These are phyloP conservation scores for Plutomurus gul DNA, from an alignment of 1,140 invertebrate genomes.

Conservation along the genomic window DNA sequence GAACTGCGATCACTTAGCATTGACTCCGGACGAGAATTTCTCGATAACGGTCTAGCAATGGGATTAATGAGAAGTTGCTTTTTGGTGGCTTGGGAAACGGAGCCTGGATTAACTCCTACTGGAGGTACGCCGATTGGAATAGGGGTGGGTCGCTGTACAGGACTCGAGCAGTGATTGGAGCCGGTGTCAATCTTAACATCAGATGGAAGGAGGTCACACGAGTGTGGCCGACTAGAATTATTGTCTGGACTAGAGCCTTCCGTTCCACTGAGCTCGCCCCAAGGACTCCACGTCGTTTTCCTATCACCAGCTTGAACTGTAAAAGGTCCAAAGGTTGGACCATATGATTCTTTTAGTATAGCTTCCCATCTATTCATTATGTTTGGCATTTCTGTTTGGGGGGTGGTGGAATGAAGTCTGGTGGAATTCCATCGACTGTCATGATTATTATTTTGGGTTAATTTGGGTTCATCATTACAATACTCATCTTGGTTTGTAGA, in stretches of 20 bases:
- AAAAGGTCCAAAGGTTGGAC: neutral
- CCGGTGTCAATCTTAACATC: neutral
- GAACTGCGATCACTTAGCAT: conserved; percentile 4
- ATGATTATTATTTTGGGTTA: too few relatives aligned
- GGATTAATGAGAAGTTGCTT: neutral
- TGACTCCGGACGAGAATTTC: neutral
- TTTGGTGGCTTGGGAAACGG: neutral
- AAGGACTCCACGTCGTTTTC: neutral
- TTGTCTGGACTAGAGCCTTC: conserved; percentile 8
- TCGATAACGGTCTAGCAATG: neutral
- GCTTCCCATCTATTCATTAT: neutral
- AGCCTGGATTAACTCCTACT: neutral
- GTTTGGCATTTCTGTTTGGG: neutral
- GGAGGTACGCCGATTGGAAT: neutral
- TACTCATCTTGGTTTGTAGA: too few relatives aligned
- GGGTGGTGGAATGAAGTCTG: too few relatives aligned
- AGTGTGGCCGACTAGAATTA: neutral
- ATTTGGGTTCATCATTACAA: too few relatives aligned
- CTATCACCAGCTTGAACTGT: neutral
- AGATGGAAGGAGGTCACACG: neutral
- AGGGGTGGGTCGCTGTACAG: neutral
- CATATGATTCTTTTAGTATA: neutral
- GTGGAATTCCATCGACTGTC: too few relatives aligned
- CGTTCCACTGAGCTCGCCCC: neutral
- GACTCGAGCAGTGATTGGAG: neutral